A percentile compares a stretch with the other conserved stretches of the same genome.
Evolutionary conservation across 1,140 invertebrate genomes (phyloP).

Genomic region (Rhizoglyphus robini): DNA sequence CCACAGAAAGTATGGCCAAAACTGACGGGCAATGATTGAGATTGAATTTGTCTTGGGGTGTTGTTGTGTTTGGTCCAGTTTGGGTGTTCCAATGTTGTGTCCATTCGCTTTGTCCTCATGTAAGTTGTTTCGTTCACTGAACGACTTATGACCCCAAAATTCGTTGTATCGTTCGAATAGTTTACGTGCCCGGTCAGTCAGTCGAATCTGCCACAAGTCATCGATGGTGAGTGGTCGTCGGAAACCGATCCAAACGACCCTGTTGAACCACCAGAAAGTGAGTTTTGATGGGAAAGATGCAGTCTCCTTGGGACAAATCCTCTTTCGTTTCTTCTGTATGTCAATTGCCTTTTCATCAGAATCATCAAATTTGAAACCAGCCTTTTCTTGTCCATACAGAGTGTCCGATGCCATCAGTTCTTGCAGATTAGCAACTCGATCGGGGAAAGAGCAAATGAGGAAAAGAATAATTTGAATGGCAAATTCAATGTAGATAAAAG

Average conservation of each 20-base stretch:
- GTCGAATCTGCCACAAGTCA: constrained; percentile 81
- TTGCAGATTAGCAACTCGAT: constrained; percentile 43
- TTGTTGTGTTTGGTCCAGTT: background rate
- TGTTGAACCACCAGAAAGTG: constrained; percentile 82
- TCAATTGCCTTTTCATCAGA: constrained; percentile 36
- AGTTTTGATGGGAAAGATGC: constrained; percentile 78
- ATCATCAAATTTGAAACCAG: background rate
- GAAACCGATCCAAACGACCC: constrained; percentile 64
- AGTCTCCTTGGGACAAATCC: constrained; percentile 59
- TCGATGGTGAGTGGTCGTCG: constrained; percentile 57
- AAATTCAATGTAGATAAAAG: background rate
- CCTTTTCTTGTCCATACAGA: constrained; percentile 53
- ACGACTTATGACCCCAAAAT: constrained; percentile 45
- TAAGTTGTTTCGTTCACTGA: constrained; percentile 33
- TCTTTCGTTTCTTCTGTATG: background rate
- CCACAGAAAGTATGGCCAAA: constrained; percentile 67
- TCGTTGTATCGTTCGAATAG: constrained; percentile 71
- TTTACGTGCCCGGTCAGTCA: constrained; percentile 59
- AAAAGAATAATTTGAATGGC: background rate
- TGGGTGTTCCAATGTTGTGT: too few species aligned
- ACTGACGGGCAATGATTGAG: constrained; percentile 42
- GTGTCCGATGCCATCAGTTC: constrained; percentile 64
- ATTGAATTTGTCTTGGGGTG: constrained; percentile 27
- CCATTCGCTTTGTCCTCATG: background rate
- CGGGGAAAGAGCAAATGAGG: constrained; percentile 7